Evolutionary conservation across 2,888 invertebrate species (phyloP).

Genomic region (Noctua comes): DNA sequence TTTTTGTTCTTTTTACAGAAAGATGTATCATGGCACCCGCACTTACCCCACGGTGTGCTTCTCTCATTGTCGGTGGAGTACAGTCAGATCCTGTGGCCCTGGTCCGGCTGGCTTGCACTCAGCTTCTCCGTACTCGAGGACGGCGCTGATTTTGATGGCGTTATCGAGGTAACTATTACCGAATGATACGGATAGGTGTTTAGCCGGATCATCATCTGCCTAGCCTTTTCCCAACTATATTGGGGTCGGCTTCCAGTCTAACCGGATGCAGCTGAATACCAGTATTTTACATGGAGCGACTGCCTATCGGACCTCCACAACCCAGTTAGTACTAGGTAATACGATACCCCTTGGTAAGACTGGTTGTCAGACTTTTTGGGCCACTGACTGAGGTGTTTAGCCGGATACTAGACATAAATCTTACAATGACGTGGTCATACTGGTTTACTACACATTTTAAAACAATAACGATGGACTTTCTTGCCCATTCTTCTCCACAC

Average conservation of each 20-base stretch:
- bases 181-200: neutral
- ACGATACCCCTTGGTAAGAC: too few species aligned
- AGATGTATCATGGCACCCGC: slow-evolving; percentile 96
- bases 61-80: slow-evolving; percentile 94
- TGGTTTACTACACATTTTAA: neutral
- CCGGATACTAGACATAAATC: neutral
- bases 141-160: slow-evolving; percentile 88
- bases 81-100: slow-evolving; percentile 97
- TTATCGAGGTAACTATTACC: slow-evolving; percentile 78
- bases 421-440: neutral
- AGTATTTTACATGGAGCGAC: too few species aligned
- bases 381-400: too few species aligned
- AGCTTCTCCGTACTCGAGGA: slow-evolving; percentile 88
- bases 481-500: too few species aligned
- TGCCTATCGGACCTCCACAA: too few species aligned
- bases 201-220: too few species aligned
- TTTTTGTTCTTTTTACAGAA: slow-evolving; percentile 72
- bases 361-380: too few species aligned
- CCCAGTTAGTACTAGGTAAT: too few species aligned
- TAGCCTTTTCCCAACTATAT: too few species aligned
- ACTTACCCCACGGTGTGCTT: slow-evolving; percentile 94
- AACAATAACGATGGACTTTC: too few species aligned
- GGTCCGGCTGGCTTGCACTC: slow-evolving; percentile 98
- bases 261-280: too few species aligned
- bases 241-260: too few species aligned